These are phyloP conservation scores for Pteria penguin DNA, from an alignment of 2,888 invertebrate genomes.

Conservation along the genomic window DNA sequence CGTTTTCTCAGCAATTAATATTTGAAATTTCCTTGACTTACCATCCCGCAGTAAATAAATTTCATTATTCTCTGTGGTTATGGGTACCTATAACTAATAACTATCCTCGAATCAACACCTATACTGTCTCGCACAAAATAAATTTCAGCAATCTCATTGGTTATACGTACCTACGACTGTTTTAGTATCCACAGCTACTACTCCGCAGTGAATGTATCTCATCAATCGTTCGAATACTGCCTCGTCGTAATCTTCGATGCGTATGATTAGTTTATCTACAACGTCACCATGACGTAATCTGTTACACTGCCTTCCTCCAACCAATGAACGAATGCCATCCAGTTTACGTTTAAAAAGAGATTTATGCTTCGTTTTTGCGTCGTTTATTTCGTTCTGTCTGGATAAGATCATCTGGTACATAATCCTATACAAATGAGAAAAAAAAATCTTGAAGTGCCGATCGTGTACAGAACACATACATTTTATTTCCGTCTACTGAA, in stretches of 20 bases:
- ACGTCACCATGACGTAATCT: not conserved
- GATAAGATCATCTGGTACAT: conserved; percentile 35
- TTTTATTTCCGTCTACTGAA: too few relatives aligned
- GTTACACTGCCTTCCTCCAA: not conserved
- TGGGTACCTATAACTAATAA: not conserved
- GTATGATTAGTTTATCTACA: conserved; percentile 12
- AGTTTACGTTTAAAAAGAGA: conserved; percentile 14
- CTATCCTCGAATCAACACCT: not conserved
- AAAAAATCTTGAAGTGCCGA: not conserved
- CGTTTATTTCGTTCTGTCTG: conserved; percentile 13
- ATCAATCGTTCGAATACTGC: conserved; percentile 37
- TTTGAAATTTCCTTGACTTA: too few relatives aligned
- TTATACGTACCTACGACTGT: conserved; percentile 29
- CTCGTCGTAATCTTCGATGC: conserved; percentile 27
- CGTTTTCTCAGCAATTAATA: too few relatives aligned
- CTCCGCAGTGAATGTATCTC: conserved; percentile 39
- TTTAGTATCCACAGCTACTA: conserved; percentile 32
- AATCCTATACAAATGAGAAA: not conserved
- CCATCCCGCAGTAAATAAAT: not conserved
- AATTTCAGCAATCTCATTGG: too few relatives aligned
- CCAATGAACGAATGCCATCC: conserved; percentile 4
- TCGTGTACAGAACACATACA: too few relatives aligned
- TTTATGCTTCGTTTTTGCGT: conserved; percentile 14
- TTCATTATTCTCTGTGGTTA: not conserved
- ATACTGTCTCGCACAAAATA: not conserved